A percentile compares a stretch with the other conserved stretches of the same genome.
These are phyloP conservation scores for Nymphalis c-album DNA, from an alignment of 2,888 invertebrate genomes.

Conservation along the genomic window DNA sequence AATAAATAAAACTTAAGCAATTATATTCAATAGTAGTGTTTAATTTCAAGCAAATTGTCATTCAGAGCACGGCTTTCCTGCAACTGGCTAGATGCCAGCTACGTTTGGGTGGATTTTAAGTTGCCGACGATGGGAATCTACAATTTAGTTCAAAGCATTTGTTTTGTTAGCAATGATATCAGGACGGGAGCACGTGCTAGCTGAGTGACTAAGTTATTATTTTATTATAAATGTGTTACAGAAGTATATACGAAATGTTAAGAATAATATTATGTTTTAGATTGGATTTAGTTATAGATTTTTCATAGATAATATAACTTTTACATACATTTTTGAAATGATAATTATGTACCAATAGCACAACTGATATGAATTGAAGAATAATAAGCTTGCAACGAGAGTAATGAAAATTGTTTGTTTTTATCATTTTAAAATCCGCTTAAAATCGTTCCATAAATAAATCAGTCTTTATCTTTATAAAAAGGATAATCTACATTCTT, in stretches of 20 bases:
- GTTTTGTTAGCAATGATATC: constrained; percentile 17
- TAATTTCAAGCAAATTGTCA: constrained; percentile 7
- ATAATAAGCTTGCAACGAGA: too few species aligned
- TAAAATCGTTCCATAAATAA: too few species aligned
- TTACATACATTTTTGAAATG: not conserved
- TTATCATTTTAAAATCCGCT: too few species aligned
- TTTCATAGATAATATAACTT: too few species aligned
- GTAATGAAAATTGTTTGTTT: too few species aligned
- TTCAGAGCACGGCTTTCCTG: constrained; percentile 1
- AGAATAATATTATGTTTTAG: not conserved
- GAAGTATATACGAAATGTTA: not conserved
- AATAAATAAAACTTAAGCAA: constrained; percentile 3
- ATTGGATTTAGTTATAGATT: not conserved
- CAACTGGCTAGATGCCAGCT: constrained; percentile 14
- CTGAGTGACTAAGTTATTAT: constrained; percentile 2
- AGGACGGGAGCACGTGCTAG: constrained; percentile 14
- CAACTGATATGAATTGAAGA: too few species aligned
- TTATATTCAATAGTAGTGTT: not conserved
- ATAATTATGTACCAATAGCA: not conserved
- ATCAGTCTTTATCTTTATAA: too few species aligned
- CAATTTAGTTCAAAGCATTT: constrained; percentile 32
- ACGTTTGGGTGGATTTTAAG: constrained; percentile 29
- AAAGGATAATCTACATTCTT: too few species aligned
- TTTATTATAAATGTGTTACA: constrained; percentile 4
- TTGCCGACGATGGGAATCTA: constrained; percentile 34